Evolutionary conservation across 2,888 invertebrate genomes (phyloP), one percentile per base, ranked within the genome.

Genomic region (Brachylomia viminalis): DNA sequence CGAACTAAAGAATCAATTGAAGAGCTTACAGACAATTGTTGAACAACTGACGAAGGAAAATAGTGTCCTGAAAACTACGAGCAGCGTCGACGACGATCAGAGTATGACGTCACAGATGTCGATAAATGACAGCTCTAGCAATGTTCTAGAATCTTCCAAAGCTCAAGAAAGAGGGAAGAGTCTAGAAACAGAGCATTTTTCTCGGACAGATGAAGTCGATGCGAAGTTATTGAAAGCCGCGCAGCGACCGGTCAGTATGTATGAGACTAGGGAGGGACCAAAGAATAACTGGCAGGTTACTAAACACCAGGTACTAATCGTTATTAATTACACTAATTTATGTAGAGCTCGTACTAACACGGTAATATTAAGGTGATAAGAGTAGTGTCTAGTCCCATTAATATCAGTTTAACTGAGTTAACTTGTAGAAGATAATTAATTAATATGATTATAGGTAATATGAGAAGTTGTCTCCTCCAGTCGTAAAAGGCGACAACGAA

Each of bases 181-280:
- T 75, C 86, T 96, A 45, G 96, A 96, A 75, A 94, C 94, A 17
- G 96, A 96, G 4, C 91, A 91, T 83, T 86, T 95, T 81, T 84
- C 87, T 92, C 95, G 82, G 94, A 90, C 94, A 47, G 97, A 97
- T 80, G 97, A 97, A 33, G 94, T 96, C 52, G 97, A 97, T 75
- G 90, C 95, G 71, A 96, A 96, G 90, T 92, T 94, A 33, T 84
- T 92, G 78, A 95, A 95, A 88, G 88, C 90, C 77, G 95, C 95
- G 80, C 98, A 98, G 93, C 97, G 98, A 90, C 98, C 98, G 88
- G 98, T 98, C 88, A 98, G 98, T 95, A 98, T 98, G 98, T 98
- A 98, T 95, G 98, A 98, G 94, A 97, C 98, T 85, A 97, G 98
- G 87, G 97, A 98, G 95, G 98, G 98, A 80, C 96, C 97, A 86